Conservation (phyloP, 1,140 invertebrate genomes). For the Meloidogyne hapla region DNA sequence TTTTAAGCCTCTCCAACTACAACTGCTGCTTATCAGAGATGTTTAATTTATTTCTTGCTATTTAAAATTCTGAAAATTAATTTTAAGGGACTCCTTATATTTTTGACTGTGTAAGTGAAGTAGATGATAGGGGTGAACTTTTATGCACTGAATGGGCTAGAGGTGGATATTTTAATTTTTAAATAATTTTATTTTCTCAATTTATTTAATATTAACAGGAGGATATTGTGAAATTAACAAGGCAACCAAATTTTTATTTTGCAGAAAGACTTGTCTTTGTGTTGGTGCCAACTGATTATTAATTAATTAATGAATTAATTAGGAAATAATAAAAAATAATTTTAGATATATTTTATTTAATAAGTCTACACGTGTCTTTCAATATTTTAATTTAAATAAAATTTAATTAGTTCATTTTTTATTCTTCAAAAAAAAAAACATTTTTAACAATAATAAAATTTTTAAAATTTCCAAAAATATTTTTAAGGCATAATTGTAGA, state of each 20-base stretch:
- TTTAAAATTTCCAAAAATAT: neutral
- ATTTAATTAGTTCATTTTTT: neutral
- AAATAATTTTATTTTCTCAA: slow-evolving; percentile 5
- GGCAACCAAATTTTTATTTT: slow-evolving; percentile 26
- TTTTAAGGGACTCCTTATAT: slow-evolving; percentile 29
- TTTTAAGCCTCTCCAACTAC: neutral
- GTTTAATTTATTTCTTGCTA: neutral
- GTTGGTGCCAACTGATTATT: slow-evolving; percentile 8
- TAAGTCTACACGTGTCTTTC: neutral
- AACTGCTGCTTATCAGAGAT: neutral
- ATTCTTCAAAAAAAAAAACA: neutral
- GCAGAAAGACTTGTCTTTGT: slow-evolving; percentile 23
- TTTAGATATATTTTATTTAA: neutral
- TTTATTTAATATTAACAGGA: slow-evolving; percentile 9
- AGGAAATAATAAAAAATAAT: slow-evolving; percentile 1
- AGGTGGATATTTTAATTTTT: neutral
- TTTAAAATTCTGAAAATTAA: neutral
- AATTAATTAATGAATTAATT: neutral
- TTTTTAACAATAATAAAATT: neutral
- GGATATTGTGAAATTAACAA: slow-evolving; percentile 26
- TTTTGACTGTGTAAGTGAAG: slow-evolving; percentile 20
- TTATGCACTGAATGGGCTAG: slow-evolving; percentile 22
- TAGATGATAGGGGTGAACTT: slow-evolving; percentile 21
- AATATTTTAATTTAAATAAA: neutral
- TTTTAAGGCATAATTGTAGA: neutral